phyloP scores from a whole-genome alignment of 2,113 vertebrate species.

The Brevimyrus niger region DNA sequence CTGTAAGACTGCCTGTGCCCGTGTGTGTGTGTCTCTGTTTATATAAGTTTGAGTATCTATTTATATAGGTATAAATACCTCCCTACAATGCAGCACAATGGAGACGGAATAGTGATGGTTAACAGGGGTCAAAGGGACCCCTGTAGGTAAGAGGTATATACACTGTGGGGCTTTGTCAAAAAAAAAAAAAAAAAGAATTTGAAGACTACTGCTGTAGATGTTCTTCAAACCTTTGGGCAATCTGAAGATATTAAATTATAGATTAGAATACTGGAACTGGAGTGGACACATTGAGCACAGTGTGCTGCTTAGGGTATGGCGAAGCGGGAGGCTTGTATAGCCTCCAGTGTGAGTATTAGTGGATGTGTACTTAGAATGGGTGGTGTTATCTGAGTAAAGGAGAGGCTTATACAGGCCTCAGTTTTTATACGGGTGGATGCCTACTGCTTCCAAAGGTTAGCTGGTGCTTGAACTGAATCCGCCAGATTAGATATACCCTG shows the following conservation, averaged over 20 bases:
- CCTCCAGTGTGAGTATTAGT: background rate
- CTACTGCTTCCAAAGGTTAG: background rate
- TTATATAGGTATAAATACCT: background rate
- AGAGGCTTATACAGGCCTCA: background rate
- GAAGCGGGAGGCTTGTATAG: background rate
- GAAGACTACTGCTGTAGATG: background rate
- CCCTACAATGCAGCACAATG: background rate
- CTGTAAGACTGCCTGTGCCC: background rate
- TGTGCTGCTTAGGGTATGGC: background rate
- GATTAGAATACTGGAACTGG: background rate
- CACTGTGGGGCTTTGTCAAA: background rate
- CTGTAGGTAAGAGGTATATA: background rate
- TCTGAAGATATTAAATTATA: background rate
- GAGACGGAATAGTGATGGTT: background rate
- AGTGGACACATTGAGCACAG: background rate
- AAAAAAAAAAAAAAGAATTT: background rate
- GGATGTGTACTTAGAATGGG: background rate
- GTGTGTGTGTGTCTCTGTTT: background rate
- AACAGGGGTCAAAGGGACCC: background rate
- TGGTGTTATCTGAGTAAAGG: background rate
- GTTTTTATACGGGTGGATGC: background rate
- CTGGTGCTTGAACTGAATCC: background rate
- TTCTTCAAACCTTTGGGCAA: background rate
- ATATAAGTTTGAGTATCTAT: background rate
- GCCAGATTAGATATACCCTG: background rate